Base-by-base conservation (phyloP, 2,797 vertebrate genomes). In the Rhyacichthys aspro region DNA sequence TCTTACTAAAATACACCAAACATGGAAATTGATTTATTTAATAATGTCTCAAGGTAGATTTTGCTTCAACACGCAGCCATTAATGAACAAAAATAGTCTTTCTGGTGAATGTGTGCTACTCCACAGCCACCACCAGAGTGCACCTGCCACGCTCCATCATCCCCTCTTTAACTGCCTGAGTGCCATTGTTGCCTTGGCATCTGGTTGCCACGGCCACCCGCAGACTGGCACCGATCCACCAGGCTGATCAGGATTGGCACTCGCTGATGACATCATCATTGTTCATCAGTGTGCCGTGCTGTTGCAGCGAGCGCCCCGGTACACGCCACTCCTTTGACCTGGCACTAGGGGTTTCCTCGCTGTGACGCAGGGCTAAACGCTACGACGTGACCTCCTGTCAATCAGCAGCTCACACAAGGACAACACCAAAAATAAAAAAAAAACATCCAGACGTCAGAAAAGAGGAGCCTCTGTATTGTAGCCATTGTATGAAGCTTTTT, bases 261-360 rank as follows among this genome's bases (percentile, higher is more conserved):
- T 70, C 62, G 61, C 28, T 84, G 83, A 82, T 87, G 87, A 89
- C 87, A 86, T 88, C 85, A 87, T 84, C 81, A 79, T 78, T 62
- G 68, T 64, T 83, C 79, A 86, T 86, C 90, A 89, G 78, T 82
- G 76, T 82, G 78, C 50, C 62, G 75, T 77, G 79, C 81, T 81
- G 78, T 74, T 72, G 70, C 64, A 72, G 52, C 60, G 67, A 47
- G 58, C 46, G 77, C 65, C 65, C 61, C 54, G 73, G 55, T 74
- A 67, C 59, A 65, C 55, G 58, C 52, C 41, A 56, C 61, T 66
- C 44, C 38, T 61, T 61, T 72, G 70, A 49, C 11, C n/a, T 15
- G 53, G 66, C 53, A 43, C 47, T 44, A 58, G 59, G 41, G 59
- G 46, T 43, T 52, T 63, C 52, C 74, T 49, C 18, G 45, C 48